These are phyloP conservation scores for Drosophila orena DNA, from an alignment of 1,140 invertebrate genomes.

Conservation along the genomic window DNA sequence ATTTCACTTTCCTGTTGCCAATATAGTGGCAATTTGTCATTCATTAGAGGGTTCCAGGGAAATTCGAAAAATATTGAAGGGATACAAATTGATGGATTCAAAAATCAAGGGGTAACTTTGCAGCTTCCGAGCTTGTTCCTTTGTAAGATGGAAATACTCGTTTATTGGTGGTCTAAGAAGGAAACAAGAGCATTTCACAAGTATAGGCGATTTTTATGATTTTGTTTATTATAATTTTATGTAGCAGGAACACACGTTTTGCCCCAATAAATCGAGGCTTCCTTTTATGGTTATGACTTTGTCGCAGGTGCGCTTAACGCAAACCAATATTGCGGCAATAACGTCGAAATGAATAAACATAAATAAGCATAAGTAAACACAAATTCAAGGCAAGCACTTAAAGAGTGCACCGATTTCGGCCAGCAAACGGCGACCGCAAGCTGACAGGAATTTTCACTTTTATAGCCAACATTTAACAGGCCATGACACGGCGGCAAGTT, in stretches of 20 bases:
- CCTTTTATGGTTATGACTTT: constrained; percentile 56
- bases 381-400: constrained; percentile 28
- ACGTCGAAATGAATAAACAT: constrained; percentile 45
- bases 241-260: constrained; percentile 30
- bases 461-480: constrained; percentile 80
- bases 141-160: not conserved
- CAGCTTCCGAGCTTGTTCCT: not conserved
- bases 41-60: constrained; percentile 53
- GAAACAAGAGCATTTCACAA: constrained; percentile 9
- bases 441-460: constrained; percentile 80
- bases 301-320: constrained; percentile 65
- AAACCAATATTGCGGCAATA: constrained; percentile 43
- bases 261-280: constrained; percentile 47
- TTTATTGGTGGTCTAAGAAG: not conserved
- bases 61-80: not conserved
- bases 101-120: not conserved
- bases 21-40: constrained; percentile 74
- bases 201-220: constrained; percentile 24
- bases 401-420: constrained; percentile 35
- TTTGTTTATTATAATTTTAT: constrained; percentile 55
- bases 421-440: constrained; percentile 65
- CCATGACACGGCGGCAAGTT: constrained; percentile 72
- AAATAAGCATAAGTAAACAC: constrained; percentile 15
- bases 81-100: too few species aligned
- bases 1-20: constrained; percentile 40